Evolutionary conservation across 1,140 invertebrate species (phyloP).

Genomic region (Triops longicaudatus): DNA sequence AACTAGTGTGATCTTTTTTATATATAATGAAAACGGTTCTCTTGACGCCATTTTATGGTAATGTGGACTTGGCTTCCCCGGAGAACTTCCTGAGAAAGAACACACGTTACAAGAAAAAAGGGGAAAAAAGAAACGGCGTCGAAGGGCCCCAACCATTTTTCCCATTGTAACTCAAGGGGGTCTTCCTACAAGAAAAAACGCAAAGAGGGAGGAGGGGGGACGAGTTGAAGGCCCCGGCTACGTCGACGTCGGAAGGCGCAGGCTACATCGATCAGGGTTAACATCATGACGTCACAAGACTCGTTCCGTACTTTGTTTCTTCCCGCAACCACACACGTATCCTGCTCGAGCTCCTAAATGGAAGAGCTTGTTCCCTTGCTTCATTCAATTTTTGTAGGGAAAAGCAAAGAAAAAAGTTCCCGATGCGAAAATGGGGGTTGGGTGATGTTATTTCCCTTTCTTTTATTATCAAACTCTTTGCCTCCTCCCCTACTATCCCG

Average conservation of each 20-base stretch:
- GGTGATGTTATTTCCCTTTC: slow-evolving; percentile 20
- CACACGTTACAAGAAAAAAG: neutral
- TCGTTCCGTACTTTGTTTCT: neutral
- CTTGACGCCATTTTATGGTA: neutral
- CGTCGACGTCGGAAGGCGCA: slow-evolving; percentile 9
- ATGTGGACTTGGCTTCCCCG: neutral
- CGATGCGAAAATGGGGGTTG: neutral
- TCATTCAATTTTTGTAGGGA: neutral
- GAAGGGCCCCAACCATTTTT: neutral
- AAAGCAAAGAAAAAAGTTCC: neutral
- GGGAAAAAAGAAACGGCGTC: neutral
- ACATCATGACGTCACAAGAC: neutral
- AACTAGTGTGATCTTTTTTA: neutral
- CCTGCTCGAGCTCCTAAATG: neutral
- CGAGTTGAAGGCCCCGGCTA: neutral
- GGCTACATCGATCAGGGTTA: slow-evolving; percentile 11
- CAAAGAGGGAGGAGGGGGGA: neutral
- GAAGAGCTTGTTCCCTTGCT: neutral
- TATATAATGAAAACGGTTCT: neutral
- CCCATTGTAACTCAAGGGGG: neutral
- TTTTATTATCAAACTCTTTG: slow-evolving; percentile 13
- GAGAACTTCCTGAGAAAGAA: neutral
- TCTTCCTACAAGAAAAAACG: neutral
- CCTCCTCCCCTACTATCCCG: neutral
- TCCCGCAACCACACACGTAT: neutral